These are phyloP conservation scores for Drosophila yakuba DNA, from an alignment of 1,140 invertebrate species.

Conservation along the genomic window DNA sequence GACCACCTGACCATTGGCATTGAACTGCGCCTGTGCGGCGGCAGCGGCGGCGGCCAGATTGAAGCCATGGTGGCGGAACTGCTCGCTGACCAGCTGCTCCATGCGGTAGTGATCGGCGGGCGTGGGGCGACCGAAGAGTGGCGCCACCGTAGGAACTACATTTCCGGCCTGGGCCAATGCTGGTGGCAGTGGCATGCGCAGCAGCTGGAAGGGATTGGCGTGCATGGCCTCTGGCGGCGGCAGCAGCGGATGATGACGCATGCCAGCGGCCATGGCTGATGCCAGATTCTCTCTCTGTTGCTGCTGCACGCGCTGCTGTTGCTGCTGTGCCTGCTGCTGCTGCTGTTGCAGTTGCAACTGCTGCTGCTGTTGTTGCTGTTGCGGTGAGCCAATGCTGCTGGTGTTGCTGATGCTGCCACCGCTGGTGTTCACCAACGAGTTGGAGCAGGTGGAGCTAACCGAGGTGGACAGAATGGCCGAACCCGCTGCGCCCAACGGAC, in stretches of 20 bases:
- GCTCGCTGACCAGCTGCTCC: slow-evolving; percentile 92
- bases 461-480: slow-evolving; percentile 32
- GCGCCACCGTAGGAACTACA: slow-evolving; percentile 87
- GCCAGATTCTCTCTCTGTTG: slow-evolving; percentile 85
- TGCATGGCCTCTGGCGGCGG: slow-evolving; percentile 89
- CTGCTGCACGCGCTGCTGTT: slow-evolving; percentile 80
- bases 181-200: slow-evolving; percentile 88
- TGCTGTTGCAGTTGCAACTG: slow-evolving; percentile 20
- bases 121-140: slow-evolving; percentile 89
- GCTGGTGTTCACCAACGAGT: slow-evolving; percentile 55
- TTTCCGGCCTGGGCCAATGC: slow-evolving; percentile 79
- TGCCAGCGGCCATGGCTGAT: slow-evolving; percentile 86
- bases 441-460: slow-evolving; percentile 17
- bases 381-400: slow-evolving; percentile 68
- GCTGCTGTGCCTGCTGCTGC: slow-evolving; percentile 69
- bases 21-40: slow-evolving; percentile 87
- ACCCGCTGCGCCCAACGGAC: slow-evolving; percentile 15
- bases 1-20: slow-evolving; percentile 38
- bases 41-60: slow-evolving; percentile 89
- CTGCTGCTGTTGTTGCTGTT: slow-evolving; percentile 63
- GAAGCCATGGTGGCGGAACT: slow-evolving; percentile 90
- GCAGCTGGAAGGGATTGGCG: slow-evolving; percentile 88
- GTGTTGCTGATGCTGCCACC: slow-evolving; percentile 19
- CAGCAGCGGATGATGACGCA: slow-evolving; percentile 87
- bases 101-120: slow-evolving; percentile 90